These are phyloP conservation scores for Bagarius yarrelli DNA, from an alignment of 2,113 vertebrate genomes.

Conservation along the genomic window DNA sequence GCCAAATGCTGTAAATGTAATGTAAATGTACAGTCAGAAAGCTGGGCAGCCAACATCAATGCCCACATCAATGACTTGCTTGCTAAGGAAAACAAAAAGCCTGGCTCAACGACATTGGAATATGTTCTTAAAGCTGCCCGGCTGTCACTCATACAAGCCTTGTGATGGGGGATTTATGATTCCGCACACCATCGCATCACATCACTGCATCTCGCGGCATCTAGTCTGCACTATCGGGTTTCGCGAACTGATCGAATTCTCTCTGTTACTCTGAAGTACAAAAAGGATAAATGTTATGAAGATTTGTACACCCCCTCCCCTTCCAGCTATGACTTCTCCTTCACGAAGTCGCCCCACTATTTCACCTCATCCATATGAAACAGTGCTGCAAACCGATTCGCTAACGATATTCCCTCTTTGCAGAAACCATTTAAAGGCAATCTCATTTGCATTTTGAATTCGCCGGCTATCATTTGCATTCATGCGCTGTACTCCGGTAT, in stretches of 20 bases:
- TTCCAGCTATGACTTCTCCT: constrained; percentile 32
- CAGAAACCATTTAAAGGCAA: constrained; percentile 48
- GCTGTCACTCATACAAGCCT: neutral
- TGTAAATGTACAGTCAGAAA: constrained; percentile 14
- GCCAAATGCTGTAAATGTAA: too few relatives aligned
- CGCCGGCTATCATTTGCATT: constrained; percentile 30
- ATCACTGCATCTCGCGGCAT: neutral
- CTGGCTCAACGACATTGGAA: constrained; percentile 22
- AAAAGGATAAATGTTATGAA: constrained; percentile 14
- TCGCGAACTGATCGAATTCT: neutral
- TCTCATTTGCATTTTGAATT: constrained; percentile 49
- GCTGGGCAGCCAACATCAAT: neutral
- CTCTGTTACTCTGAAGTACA: constrained; percentile 10
- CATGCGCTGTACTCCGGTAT: constrained; percentile 22
- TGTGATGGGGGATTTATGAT: constrained; percentile 22
- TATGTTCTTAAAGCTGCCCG: neutral
- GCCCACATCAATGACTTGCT: constrained; percentile 1
- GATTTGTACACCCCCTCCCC: neutral
- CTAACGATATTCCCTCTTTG: constrained; percentile 46
- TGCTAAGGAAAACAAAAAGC: neutral
- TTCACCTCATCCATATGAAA: constrained; percentile 50
- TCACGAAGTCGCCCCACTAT: constrained; percentile 23
- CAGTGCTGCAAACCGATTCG: constrained; percentile 40
- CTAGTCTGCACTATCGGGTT: constrained; percentile 7
- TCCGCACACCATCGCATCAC: constrained; percentile 12